These are phyloP conservation scores for Apodemia mormo DNA, from an alignment of 2,888 invertebrate species.

Conservation along the genomic window DNA sequence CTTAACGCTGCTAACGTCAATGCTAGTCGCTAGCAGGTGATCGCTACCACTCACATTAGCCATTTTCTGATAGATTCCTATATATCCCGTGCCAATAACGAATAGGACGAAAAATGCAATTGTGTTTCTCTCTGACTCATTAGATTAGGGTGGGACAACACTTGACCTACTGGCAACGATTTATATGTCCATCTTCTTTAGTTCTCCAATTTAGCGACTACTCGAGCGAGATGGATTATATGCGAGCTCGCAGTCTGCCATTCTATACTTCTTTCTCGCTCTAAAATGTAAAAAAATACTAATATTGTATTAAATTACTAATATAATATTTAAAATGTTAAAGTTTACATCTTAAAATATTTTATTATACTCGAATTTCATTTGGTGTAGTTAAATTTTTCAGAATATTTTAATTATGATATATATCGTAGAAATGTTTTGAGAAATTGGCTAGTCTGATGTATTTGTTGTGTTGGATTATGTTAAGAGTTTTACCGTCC, in stretches of 20 bases:
- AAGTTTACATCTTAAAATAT: too few relatives aligned
- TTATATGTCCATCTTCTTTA: not conserved
- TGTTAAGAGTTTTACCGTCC: too few relatives aligned
- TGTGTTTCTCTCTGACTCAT: not conserved
- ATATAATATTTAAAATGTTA: too few relatives aligned
- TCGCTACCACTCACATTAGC: constrained; percentile 22
- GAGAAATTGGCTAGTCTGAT: too few relatives aligned
- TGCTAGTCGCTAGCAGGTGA: constrained; percentile 38
- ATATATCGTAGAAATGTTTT: too few relatives aligned
- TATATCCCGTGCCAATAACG: constrained; percentile 3
- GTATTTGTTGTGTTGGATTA: too few relatives aligned
- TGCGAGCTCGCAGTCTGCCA: not conserved
- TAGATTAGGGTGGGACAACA: not conserved
- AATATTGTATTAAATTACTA: too few relatives aligned
- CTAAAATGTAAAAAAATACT: too few relatives aligned
- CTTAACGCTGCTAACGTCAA: constrained; percentile 40
- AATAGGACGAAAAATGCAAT: not conserved
- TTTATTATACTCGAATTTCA: too few relatives aligned
- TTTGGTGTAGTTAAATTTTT: too few relatives aligned
- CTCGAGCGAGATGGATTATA: not conserved
- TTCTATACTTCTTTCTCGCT: not conserved
- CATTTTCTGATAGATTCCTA: constrained; percentile 9
- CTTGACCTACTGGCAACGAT: not conserved
- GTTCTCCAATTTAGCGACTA: not conserved
- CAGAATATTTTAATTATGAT: too few relatives aligned